Evolutionary conservation across 2,113 vertebrate species (phyloP).

Genomic region (Mormyrus iriodes): DNA sequence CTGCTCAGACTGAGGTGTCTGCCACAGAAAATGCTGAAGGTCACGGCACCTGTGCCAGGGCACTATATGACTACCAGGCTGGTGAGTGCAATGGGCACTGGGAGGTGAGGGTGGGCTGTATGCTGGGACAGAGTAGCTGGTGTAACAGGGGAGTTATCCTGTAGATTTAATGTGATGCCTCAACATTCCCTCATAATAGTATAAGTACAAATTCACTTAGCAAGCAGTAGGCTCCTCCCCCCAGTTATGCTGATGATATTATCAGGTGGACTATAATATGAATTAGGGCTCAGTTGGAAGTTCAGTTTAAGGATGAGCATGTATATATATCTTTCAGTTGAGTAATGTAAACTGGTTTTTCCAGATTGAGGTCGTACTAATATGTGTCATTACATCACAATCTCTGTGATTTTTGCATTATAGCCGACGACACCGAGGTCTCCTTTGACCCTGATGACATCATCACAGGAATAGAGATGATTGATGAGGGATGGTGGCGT

Average conservation of each 20-base stretch:
- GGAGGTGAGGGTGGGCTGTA: background rate
- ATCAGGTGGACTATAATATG: background rate
- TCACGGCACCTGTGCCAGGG: slow-evolving; percentile 67
- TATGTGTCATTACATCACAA: background rate
- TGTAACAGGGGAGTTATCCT: background rate
- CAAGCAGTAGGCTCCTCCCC: background rate
- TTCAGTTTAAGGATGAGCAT: background rate
- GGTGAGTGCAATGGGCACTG: slow-evolving; percentile 49
- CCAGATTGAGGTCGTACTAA: background rate
- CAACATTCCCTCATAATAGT: background rate
- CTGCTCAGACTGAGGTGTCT: slow-evolving; percentile 28
- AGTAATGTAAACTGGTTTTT: background rate
- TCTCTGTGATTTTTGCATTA: background rate
- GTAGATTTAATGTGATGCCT: background rate
- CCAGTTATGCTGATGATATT: background rate
- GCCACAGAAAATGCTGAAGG: background rate
- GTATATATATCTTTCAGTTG: too few species aligned
- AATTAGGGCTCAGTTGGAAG: background rate
- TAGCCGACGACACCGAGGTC: slow-evolving; percentile 83
- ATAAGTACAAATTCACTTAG: background rate
- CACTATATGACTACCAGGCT: slow-evolving; percentile 90
- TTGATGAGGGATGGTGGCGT: slow-evolving; percentile 92
- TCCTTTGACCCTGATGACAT: slow-evolving; percentile 86
- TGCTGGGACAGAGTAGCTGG: background rate
- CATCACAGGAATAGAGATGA: slow-evolving; percentile 81